Conservation (phyloP, 2,888 invertebrate species). For the Orthosia cruda region DNA sequence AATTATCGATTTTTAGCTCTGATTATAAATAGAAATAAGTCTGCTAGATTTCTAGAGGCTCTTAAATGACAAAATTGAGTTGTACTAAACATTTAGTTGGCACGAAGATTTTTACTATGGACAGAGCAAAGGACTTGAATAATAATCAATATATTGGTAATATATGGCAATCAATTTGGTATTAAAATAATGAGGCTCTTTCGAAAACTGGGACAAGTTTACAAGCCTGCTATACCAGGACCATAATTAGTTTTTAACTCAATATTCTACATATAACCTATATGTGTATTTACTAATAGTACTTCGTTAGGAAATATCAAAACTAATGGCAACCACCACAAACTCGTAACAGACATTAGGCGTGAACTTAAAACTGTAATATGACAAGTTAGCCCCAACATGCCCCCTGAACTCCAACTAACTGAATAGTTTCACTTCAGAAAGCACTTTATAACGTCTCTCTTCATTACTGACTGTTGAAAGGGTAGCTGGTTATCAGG, state of each 20-base stretch:
- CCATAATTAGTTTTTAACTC: neutral
- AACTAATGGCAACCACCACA: slow-evolving; percentile 30
- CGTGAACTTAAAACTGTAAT: slow-evolving; percentile 29
- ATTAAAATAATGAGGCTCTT: no score
- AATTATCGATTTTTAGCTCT: no score
- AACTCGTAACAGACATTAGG: slow-evolving; percentile 41
- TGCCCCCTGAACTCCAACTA: slow-evolving; percentile 32
- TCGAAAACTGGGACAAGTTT: neutral
- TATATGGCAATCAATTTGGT: no score
- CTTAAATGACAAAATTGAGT: no score
- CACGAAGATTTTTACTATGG: no score
- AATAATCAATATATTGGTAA: no score
- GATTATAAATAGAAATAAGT: no score
- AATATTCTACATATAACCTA: neutral
- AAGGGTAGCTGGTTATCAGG: neutral
- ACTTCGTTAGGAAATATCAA: neutral
- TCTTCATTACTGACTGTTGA: slow-evolving; percentile 25
- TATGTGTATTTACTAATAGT: neutral
- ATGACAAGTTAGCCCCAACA: slow-evolving; percentile 17
- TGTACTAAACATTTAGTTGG: no score
- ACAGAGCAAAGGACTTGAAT: no score
- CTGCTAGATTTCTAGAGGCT: no score
- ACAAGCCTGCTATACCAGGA: no score
- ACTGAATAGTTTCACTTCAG: slow-evolving; percentile 52
- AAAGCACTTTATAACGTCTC: slow-evolving; percentile 34